A percentile compares a stretch with the other conserved stretches of the same genome.
phyloP scores from a whole-genome alignment of 2,888 invertebrate species.

The Tridacna gigas region DNA sequence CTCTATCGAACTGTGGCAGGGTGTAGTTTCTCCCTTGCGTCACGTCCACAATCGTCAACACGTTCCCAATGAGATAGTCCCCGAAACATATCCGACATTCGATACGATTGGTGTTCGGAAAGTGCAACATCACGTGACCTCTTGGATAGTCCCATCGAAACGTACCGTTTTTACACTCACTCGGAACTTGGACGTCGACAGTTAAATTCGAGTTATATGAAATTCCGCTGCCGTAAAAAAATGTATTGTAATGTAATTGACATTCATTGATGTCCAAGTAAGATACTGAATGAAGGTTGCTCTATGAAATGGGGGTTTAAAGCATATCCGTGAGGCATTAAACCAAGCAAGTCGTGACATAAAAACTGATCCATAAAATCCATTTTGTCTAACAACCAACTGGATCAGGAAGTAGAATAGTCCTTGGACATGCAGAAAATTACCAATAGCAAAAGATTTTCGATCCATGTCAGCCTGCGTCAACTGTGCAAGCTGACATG shows the following conservation, averaged over 20 bases:
- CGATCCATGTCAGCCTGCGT: too few species aligned
- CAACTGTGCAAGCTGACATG: too few species aligned
- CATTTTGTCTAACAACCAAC: too few species aligned
- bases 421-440: too few species aligned
- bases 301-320: too few species aligned
- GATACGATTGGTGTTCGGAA: constrained; percentile 15
- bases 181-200: constrained; percentile 24
- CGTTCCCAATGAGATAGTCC: constrained; percentile 26
- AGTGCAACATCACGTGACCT: constrained; percentile 37
- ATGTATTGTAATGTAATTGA: background rate
- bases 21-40: constrained; percentile 8
- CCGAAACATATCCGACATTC: constrained; percentile 40
- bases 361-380: too few species aligned
- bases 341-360: too few species aligned
- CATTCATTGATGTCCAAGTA: background rate
- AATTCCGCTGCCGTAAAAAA: constrained; percentile 22
- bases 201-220: background rate
- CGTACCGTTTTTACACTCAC: constrained; percentile 37
- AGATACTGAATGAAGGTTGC: too few species aligned
- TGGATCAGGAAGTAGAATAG: too few species aligned
- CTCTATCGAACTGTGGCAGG: background rate
- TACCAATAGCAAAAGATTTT: too few species aligned
- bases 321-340: too few species aligned
- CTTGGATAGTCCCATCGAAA: constrained; percentile 53
- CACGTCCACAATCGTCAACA: constrained; percentile 42